These are phyloP conservation scores for Alouatta palliata DNA, from an alignment of 2,113 vertebrate species.

Conservation along the genomic window DNA sequence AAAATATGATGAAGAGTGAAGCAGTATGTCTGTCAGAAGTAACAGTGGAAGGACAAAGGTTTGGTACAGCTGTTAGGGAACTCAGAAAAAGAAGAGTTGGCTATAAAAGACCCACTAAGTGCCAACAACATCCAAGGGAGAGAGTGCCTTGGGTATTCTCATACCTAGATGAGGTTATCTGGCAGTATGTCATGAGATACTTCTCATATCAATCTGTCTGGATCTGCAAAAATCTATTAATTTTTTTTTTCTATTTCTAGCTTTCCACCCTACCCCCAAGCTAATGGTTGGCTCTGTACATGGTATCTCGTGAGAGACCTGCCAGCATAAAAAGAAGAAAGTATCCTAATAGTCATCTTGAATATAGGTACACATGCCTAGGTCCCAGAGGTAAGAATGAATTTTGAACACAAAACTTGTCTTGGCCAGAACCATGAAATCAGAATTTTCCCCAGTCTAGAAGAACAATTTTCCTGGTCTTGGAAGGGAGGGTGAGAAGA, in stretches of 20 bases:
- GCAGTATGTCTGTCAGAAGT: neutral
- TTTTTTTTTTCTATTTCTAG: neutral
- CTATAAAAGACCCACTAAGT: neutral
- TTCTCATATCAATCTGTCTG: neutral
- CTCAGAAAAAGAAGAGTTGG: neutral
- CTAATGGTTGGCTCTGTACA: neutral
- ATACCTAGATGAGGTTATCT: neutral
- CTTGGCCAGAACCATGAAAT: neutral
- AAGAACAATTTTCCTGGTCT: neutral
- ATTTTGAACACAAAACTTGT: neutral
- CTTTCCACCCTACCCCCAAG: neutral
- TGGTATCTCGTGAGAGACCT: neutral
- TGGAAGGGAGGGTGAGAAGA: neutral
- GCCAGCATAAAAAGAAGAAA: neutral
- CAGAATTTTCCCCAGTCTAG: neutral
- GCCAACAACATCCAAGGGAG: neutral
- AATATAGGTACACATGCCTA: neutral
- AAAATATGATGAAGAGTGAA: conserved; percentile 19
- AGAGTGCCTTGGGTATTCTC: neutral
- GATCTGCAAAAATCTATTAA: neutral
- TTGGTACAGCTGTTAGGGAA: neutral
- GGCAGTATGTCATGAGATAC: neutral
- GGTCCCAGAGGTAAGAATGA: neutral
- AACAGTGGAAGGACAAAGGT: neutral
- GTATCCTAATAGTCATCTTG: neutral